Conservation (phyloP, 1,140 invertebrate species). For the Fopius arisanus region DNA sequence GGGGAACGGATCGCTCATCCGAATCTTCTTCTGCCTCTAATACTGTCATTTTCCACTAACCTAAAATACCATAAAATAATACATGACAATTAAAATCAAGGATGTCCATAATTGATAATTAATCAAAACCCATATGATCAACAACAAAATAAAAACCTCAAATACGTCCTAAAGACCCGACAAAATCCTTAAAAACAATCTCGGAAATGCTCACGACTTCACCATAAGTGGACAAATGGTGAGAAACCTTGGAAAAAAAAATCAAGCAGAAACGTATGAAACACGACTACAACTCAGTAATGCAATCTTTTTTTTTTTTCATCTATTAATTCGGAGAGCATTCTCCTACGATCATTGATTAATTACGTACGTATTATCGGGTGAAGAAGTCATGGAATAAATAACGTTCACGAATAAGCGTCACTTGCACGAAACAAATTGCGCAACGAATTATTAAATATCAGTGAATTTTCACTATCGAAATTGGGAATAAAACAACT, state of each 20-base stretch:
- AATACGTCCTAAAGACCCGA: too few species aligned
- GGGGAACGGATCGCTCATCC: constrained; percentile 61
- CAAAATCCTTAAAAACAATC: not conserved
- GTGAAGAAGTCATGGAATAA: constrained; percentile 60
- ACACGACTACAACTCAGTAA: not conserved
- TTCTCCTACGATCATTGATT: not conserved
- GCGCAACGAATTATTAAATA: constrained; percentile 24
- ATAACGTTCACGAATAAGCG: constrained; percentile 38
- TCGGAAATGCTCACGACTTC: not conserved
- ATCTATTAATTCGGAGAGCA: not conserved
- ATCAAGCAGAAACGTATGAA: not conserved
- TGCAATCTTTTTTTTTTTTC: too few species aligned
- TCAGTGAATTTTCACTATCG: not conserved
- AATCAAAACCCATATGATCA: not conserved
- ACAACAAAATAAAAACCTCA: not conserved
- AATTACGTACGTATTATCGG: constrained; percentile 56
- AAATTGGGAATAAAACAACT: not conserved
- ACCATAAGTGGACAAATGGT: not conserved
- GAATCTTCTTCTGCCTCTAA: constrained; percentile 64
- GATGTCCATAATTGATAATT: not conserved
- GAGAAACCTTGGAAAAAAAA: not conserved
- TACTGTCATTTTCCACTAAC: constrained; percentile 66
- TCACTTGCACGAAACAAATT: constrained; percentile 38
- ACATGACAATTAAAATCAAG: not conserved
- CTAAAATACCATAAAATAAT: constrained; percentile 39